phyloP scores from a whole-genome alignment of 1,140 invertebrate genomes.

The Bombyx mori region ASM3026992v2 NC_085121.1:5028001-5028500 shows the following conservation, averaged over 20 bases:
- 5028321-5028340: slow-evolving; percentile 40
- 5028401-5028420: slow-evolving; percentile 69
- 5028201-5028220: too few relatives aligned
- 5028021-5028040: slow-evolving; percentile 52
- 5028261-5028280: slow-evolving; percentile 34
- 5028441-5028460: slow-evolving; percentile 34
- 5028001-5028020: slow-evolving; percentile 66
- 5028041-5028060: slow-evolving; percentile 43
- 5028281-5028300: slow-evolving; percentile 19
- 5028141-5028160: too few relatives aligned
- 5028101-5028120: slow-evolving; percentile 23
- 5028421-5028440: slow-evolving; percentile 52
- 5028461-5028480: slow-evolving; percentile 13
- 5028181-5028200: too few relatives aligned
- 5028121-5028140: slow-evolving; percentile 2
- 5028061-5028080: slow-evolving; percentile 53
- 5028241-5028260: slow-evolving; percentile 3
- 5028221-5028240: background rate
- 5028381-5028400: slow-evolving; percentile 62
- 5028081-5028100: slow-evolving; percentile 40
- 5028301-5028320: slow-evolving; percentile 19
- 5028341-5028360: slow-evolving; percentile 37
- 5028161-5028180: too few relatives aligned
- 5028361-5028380: slow-evolving; percentile 69
- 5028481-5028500: too few relatives aligned